Percentiles rank a stretch among this genome's conserved stretches.
Conservation (phyloP, 1,140 invertebrate genomes). For the Neodiprion fabricii region DNA sequence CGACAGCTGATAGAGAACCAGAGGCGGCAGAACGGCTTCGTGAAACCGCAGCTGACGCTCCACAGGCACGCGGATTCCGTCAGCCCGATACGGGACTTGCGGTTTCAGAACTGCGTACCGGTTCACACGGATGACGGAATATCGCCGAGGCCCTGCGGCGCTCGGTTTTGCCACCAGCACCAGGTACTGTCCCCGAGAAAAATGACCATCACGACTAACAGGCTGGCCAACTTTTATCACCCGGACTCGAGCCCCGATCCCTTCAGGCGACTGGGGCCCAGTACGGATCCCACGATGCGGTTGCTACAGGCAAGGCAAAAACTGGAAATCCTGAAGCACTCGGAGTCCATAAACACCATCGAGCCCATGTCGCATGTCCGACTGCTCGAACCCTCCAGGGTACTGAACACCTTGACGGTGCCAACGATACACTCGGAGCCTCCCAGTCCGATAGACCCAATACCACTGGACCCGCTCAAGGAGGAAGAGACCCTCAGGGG, state of each 20-base stretch:
- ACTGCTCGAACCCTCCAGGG: constrained; percentile 32
- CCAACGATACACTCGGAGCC: constrained; percentile 54
- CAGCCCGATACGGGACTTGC: constrained; percentile 31
- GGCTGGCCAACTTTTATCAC: constrained; percentile 38
- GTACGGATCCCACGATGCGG: constrained; percentile 24
- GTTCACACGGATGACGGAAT: constrained; percentile 29
- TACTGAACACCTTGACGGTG: constrained; percentile 41
- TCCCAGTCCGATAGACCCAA: constrained; percentile 49
- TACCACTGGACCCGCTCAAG: constrained; percentile 35
- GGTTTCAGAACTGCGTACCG: constrained; percentile 32
- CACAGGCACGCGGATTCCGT: constrained; percentile 24
- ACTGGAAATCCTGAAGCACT: constrained; percentile 36
- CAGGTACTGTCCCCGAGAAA: constrained; percentile 34
- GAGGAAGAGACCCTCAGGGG: constrained; percentile 27
- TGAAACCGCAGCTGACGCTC: constrained; percentile 29
- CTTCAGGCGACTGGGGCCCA: constrained; percentile 7
- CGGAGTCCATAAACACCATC: constrained; percentile 37
- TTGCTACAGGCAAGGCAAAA: constrained; percentile 27
- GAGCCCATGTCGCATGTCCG: constrained; percentile 27
- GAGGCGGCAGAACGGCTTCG: constrained; percentile 24
- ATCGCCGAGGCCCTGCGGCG: background rate
- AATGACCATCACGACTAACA: constrained; percentile 46
- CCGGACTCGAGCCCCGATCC: background rate
- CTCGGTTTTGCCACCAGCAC: constrained; percentile 24
- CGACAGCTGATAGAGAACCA: constrained; percentile 38